Percentiles rank a stretch among this genome's conserved stretches.
Conservation (phyloP, 1,140 invertebrate genomes). For the Hetaerina americana region DNA sequence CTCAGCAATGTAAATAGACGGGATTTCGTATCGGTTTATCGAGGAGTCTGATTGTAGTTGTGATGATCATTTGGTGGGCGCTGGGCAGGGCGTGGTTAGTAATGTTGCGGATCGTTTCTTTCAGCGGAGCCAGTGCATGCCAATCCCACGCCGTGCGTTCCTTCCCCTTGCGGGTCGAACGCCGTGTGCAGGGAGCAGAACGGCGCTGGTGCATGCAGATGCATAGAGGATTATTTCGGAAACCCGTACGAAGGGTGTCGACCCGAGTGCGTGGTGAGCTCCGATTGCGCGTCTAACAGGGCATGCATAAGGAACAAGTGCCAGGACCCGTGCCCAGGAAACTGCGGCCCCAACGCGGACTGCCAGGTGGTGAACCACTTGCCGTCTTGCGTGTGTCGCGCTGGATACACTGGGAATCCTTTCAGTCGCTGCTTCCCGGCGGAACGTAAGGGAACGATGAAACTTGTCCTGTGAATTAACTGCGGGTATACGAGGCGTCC, state of each 20-base stretch:
- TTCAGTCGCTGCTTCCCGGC: slow-evolving; percentile 40
- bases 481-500: slow-evolving; percentile 24
- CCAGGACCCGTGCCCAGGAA: slow-evolving; percentile 48
- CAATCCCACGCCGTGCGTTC: slow-evolving; percentile 31
- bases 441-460: slow-evolving; percentile 35
- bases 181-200: slow-evolving; percentile 35
- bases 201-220: slow-evolving; percentile 35
- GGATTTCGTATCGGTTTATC: slow-evolving; percentile 16
- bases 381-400: slow-evolving; percentile 51
- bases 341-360: slow-evolving; percentile 38
- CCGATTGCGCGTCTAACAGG: slow-evolving; percentile 26
- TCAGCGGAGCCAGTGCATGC: neutral
- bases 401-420: slow-evolving; percentile 56
- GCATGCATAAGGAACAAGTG: slow-evolving; percentile 44
- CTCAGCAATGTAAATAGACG: slow-evolving; percentile 24
- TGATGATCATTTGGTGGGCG: slow-evolving; percentile 23
- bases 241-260: slow-evolving; percentile 40
- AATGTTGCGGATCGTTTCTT: slow-evolving; percentile 17
- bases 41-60: slow-evolving; percentile 17
- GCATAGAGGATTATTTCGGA: slow-evolving; percentile 37
- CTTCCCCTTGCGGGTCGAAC: slow-evolving; percentile 42
- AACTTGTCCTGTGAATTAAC: neutral
- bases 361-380: slow-evolving; percentile 60
- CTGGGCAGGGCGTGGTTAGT: slow-evolving; percentile 10
- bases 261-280: slow-evolving; percentile 22